A percentile compares a stretch with the other conserved stretches of the same genome.
Evolutionary conservation across 2,113 vertebrate genomes (phyloP).

Genomic region (Lota lota): DNA sequence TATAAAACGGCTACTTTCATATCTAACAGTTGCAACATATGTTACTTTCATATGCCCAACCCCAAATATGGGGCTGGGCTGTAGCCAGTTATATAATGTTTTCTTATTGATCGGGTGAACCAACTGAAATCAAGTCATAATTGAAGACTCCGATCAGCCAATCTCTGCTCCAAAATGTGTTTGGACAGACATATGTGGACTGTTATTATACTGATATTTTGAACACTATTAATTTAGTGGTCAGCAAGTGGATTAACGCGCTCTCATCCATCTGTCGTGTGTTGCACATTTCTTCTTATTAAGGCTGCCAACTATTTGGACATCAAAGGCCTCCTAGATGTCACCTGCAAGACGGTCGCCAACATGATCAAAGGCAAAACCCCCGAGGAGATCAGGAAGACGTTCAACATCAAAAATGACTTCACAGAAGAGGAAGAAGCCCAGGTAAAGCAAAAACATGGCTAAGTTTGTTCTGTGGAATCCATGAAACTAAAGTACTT

Average conservation of each 20-base stretch:
- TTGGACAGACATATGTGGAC: too few species aligned
- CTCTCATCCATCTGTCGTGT: not conserved
- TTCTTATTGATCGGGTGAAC: too few species aligned
- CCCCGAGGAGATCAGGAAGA: slow-evolving; percentile 98
- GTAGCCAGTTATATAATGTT: too few species aligned
- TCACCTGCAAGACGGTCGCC: slow-evolving; percentile 98
- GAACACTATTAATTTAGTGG: not conserved
- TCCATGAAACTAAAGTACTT: too few species aligned
- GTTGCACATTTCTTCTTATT: slow-evolving; percentile 28
- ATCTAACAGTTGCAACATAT: too few species aligned
- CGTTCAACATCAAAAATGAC: slow-evolving; percentile 91
- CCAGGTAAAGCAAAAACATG: not conserved
- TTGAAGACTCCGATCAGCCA: too few species aligned
- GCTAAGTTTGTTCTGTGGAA: not conserved
- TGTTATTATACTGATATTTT: too few species aligned
- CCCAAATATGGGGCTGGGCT: too few species aligned
- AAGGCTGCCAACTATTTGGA: slow-evolving; percentile 99
- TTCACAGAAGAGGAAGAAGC: not conserved
- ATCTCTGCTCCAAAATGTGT: too few species aligned
- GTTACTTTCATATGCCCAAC: too few species aligned
- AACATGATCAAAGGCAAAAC: slow-evolving; percentile 99
- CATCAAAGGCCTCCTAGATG: slow-evolving; percentile 98
- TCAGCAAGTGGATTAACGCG: not conserved
- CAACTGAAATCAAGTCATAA: too few species aligned
- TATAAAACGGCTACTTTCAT: too few species aligned